These are phyloP conservation scores for Plectropomus leopardus DNA, from an alignment of 2,113 vertebrate genomes.

Conservation along the genomic window DNA sequence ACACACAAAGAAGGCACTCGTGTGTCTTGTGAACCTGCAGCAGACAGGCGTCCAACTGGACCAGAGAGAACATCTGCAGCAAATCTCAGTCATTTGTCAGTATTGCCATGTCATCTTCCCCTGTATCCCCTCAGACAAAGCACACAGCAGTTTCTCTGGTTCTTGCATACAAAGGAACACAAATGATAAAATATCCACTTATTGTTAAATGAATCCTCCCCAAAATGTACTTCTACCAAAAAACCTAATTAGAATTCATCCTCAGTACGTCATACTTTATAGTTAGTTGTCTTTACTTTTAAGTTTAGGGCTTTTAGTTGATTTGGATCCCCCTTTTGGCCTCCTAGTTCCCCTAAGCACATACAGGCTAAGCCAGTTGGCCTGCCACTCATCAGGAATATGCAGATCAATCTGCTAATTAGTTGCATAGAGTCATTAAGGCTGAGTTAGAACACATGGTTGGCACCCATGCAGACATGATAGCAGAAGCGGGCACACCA, in stretches of 20 bases:
- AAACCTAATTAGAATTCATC: constrained; percentile 9
- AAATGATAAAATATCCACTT: neutral
- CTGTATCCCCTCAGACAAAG: constrained; percentile 23
- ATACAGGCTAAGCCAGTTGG: constrained; percentile 65
- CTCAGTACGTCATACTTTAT: constrained; percentile 29
- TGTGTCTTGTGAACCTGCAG: constrained; percentile 53
- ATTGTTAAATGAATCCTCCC: constrained; percentile 5
- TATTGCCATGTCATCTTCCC: constrained; percentile 40
- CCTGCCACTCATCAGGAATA: constrained; percentile 76
- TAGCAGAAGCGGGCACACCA: constrained; percentile 54
- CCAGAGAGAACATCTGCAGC: constrained; percentile 61
- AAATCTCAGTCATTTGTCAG: constrained; percentile 57
- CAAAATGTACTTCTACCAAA: constrained; percentile 7
- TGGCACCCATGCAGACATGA: constrained; percentile 64
- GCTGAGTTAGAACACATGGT: constrained; percentile 76
- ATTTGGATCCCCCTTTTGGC: constrained; percentile 63
- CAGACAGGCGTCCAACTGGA: constrained; percentile 61
- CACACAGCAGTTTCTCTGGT: constrained; percentile 9
- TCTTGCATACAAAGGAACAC: constrained; percentile 1
- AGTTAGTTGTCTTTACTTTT: constrained; percentile 60
- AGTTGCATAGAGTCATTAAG: constrained; percentile 79
- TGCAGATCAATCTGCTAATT: constrained; percentile 83
- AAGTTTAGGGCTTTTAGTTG: constrained; percentile 41
- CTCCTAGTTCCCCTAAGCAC: constrained; percentile 55
- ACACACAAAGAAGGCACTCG: constrained; percentile 54